Conservation (phyloP, 2,888 invertebrate genomes). For the Dioctria linearis region DNA sequence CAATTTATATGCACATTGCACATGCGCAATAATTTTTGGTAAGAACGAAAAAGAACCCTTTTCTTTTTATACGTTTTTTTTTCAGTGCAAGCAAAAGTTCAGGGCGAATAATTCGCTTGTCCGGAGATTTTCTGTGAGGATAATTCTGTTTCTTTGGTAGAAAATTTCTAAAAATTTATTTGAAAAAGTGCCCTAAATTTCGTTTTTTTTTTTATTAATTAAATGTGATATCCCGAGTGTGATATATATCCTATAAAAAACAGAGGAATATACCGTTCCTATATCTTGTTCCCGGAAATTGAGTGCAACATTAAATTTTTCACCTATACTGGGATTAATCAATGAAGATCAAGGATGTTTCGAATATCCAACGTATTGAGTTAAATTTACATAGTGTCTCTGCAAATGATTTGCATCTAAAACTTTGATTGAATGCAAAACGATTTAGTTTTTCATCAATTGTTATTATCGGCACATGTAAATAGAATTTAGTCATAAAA, state of each 20-base stretch:
- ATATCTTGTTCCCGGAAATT: no score
- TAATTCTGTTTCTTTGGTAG: slow-evolving; percentile 28
- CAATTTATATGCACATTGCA: not conserved
- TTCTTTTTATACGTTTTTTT: not conserved
- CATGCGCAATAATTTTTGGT: not conserved
- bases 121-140: slow-evolving; percentile 3
- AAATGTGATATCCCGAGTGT: no score
- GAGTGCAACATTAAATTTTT: slow-evolving; percentile 10
- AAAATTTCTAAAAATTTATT: not conserved
- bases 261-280: no score
- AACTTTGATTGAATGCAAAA: not conserved
- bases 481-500: not conserved
- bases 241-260: no score
- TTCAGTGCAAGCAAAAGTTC: slow-evolving; percentile 27
- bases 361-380: not conserved
- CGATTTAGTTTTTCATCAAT: not conserved
- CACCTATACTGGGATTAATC: slow-evolving; percentile 28
- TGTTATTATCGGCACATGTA: not conserved
- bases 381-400: not conserved
- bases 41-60: not conserved
- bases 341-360: slow-evolving; percentile 47
- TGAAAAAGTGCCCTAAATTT: slow-evolving; percentile 1
- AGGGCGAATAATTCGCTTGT: slow-evolving; percentile 27
- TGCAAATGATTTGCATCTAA: not conserved
- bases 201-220: no score